These are phyloP conservation scores for Melanotaenia parkinsoni DNA, from an alignment of 2,797 vertebrate species.

Conservation along the genomic window DNA sequence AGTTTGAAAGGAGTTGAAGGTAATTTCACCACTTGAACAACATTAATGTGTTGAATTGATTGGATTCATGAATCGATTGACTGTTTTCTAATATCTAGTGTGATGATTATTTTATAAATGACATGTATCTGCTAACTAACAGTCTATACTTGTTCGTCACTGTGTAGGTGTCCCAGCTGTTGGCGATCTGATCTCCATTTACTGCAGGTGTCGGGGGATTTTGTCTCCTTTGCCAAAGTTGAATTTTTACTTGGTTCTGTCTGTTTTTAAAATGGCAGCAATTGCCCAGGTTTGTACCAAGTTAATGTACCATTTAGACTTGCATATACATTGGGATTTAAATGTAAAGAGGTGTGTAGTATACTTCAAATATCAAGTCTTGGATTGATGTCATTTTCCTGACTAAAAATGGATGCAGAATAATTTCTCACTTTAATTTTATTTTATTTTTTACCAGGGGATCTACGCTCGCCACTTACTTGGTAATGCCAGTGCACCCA, in stretches of 20 bases:
- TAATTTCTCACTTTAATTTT: background rate
- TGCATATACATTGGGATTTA: background rate
- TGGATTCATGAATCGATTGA: background rate
- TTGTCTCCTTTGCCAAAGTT: constrained; percentile 77
- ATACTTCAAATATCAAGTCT: background rate
- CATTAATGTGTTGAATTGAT: background rate
- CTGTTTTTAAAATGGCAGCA: constrained; percentile 90
- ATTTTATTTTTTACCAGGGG: constrained; percentile 78
- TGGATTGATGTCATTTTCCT: background rate
- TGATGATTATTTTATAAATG: background rate
- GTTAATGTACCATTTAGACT: background rate
- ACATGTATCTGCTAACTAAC: background rate
- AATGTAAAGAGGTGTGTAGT: background rate
- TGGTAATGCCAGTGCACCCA: constrained; percentile 90
- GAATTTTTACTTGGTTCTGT: constrained; percentile 91
- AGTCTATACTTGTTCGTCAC: background rate
- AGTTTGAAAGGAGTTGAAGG: constrained; percentile 80
- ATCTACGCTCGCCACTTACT: constrained; percentile 89
- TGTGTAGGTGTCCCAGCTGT: constrained; percentile 85
- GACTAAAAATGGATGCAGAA: background rate
- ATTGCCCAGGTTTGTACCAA: constrained; percentile 87
- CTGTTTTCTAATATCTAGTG: background rate
- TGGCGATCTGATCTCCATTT: constrained; percentile 86
- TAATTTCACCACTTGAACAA: constrained; percentile 53
- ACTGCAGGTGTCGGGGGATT: constrained; percentile 83